Conservation (phyloP, 2,797 vertebrate genomes). For the Microchirus variegatus region DNA sequence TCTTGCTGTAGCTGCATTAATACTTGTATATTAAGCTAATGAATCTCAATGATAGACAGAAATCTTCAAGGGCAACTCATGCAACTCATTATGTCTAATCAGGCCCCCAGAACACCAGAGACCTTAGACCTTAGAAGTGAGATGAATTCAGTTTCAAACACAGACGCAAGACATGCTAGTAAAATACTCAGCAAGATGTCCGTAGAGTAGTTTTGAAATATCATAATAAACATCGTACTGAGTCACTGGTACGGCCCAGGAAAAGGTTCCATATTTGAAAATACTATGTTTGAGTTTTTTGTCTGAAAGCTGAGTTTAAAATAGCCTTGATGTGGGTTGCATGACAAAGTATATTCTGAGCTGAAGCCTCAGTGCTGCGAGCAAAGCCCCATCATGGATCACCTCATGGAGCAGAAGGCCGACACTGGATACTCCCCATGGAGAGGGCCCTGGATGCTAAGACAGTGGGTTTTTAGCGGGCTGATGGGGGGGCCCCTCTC, state of each 20-base stretch:
- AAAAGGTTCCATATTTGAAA: slow-evolving; percentile 24
- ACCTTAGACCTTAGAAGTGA: too few species aligned
- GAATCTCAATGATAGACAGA: slow-evolving; percentile 4
- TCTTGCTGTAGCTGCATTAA: neutral
- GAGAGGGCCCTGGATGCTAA: slow-evolving; percentile 43
- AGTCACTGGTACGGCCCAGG: neutral
- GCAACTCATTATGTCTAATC: slow-evolving; percentile 29
- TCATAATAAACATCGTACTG: too few species aligned
- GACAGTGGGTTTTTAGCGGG: slow-evolving; percentile 40
- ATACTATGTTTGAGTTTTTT: slow-evolving; percentile 3
- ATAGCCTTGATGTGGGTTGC: slow-evolving; percentile 41
- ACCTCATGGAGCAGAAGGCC: slow-evolving; percentile 38
- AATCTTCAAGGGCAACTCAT: neutral
- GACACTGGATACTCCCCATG: slow-evolving; percentile 63
- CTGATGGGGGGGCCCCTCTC: slow-evolving; percentile 32
- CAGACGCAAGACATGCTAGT: too few species aligned
- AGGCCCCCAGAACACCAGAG: neutral
- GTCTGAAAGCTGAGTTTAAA: slow-evolving; percentile 38
- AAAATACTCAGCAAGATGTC: too few species aligned
- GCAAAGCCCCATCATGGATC: slow-evolving; percentile 49
- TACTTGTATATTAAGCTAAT: neutral
- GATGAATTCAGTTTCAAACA: too few species aligned
- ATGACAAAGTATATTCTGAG: slow-evolving; percentile 42
- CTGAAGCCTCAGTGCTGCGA: slow-evolving; percentile 36
- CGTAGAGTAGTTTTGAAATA: too few species aligned